phyloP scores from a whole-genome alignment of 2,888 invertebrate species.

The Prosapia bicincta region DNA sequence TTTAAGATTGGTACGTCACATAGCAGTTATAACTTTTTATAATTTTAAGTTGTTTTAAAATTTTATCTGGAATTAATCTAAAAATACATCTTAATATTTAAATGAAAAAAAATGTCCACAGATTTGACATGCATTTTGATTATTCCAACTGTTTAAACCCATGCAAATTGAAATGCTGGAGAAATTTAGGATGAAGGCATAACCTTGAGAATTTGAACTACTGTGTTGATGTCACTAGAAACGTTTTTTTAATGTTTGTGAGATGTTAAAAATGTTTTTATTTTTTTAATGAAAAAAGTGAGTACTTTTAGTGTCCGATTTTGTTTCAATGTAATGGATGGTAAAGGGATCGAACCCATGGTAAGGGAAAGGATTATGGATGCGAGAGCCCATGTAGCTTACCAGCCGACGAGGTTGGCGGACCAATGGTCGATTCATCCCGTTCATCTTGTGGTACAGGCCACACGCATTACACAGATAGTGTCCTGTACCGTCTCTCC shows the following conservation, averaged over 20 bases:
- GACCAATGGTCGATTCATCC: conserved; percentile 87
- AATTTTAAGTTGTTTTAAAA: background rate
- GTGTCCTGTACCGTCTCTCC: conserved; percentile 97
- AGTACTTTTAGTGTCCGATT: background rate
- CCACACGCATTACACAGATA: conserved; percentile 99
- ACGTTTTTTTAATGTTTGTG: background rate
- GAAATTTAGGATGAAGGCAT: background rate
- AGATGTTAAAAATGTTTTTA: background rate
- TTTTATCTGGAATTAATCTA: background rate
- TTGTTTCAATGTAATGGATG: background rate
- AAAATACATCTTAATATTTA: background rate
- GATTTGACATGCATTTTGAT: background rate
- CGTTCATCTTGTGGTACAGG: conserved; percentile 96
- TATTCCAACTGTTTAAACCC: background rate
- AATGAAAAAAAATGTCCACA: background rate
- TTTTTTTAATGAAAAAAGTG: background rate
- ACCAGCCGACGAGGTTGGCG: conserved; percentile 91
- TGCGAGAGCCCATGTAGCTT: conserved; percentile 45
- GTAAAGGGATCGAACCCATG: background rate
- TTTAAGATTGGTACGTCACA: background rate
- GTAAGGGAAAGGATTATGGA: background rate
- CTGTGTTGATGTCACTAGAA: too few relatives aligned
- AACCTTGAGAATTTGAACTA: background rate
- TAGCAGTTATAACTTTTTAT: background rate
- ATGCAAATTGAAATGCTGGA: background rate